Base-by-base conservation (phyloP, 2,797 vertebrate genomes). In the Champsocephalus esox region DNA sequence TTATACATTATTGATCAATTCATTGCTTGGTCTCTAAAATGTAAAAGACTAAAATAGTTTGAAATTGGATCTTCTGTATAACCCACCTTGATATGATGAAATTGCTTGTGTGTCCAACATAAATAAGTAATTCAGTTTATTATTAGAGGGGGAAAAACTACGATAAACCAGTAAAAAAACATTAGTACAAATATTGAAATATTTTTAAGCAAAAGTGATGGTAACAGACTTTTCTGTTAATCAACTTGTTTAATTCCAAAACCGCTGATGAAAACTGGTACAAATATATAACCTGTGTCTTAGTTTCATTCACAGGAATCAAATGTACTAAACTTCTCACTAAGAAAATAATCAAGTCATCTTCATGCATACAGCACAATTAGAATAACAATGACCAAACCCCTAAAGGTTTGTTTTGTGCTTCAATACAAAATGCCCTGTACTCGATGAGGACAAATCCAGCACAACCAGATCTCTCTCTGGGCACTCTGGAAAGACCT, bases 401-500 rank as follows among this genome's bases (percentile, higher is more conserved):
- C 14, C 9, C 21, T 64, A 9, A 21, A 64, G 12, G 17, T 52
- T 13, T 21, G n/a, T 10, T 16, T 41, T 63, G 4, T 55, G 32
- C 24, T 38, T 12, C 19, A 32, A 21, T 38, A 57, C n/a, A 59
- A 62, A 78, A 45, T 43, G 16, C 0, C 43, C 50, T 0, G 28
- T 28, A 7, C 14, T 1, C n/a, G 3, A 50, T 38, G 56, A 75
- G 28, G 13, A 51, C 28, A 49, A 56, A 72, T 65, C 71, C 67
- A 82, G 66, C 59, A 57, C 55, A 62, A 52, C 58, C 56, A 64
- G 68, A 48, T 59, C 58, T 66, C 75, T 50, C 43, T 76, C 50
- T 55, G 19, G 8, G 52, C 54, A 10, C 49, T 38, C n/a, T 49
- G 73, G 83, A 44, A 60, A 66, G 66, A 82, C 58, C 8, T 89